Base-by-base conservation (phyloP, 2,888 invertebrate species). In the Lithosia quadra region DNA sequence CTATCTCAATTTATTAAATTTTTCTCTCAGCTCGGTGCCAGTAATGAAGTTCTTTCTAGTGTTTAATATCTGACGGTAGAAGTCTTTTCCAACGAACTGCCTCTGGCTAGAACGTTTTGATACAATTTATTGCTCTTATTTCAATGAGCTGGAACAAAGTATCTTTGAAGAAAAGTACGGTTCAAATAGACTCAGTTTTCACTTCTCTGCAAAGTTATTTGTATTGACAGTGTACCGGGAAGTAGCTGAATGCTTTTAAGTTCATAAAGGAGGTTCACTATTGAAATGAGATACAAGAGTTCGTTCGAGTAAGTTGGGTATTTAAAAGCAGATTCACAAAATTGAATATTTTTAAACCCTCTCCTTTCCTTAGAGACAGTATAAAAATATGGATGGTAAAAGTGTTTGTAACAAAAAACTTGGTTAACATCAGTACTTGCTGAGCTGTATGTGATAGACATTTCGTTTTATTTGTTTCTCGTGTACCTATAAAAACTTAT, bases 31-130 rank as follows among this genome's bases (percentile, higher is more conserved):
- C 22, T 60, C 36, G 7, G 21, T 34, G 22, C 36, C 21, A 34
- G 21, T 22, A 34, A 28, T 11, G 49, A n/a, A 24, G 13, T 39
- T 43, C 24, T n/a, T 39, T 9, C 57, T n/a, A 33, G 28, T 65
- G 21, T 57, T 57, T 58, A 58, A 65, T 58, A 65, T n/a, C 39
- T n/a, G 39, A 43, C 57, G 33, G 62, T 62, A 21, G 33, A 33
- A 2, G 53, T 63, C 10, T 13, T 63, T 63, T 21, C 53, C 11
- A 15, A 15, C 0, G 43, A 18, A 43, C 24, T 64, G 39, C 33
- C 34, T 7, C 8, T 21, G 22, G 55, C 55, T 34, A 55, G 13
- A 53, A 55, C 9, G n/a, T 53, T 66, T 60, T 66, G 34, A 34
- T 34, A 34, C 24, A 34, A 55, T 53, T 55, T 60, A 15, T 55